A percentile compares a stretch with the other conserved stretches of the same genome.
phyloP scores from a whole-genome alignment of 2,888 invertebrate species.

The Sussaba pulchella region DNA sequence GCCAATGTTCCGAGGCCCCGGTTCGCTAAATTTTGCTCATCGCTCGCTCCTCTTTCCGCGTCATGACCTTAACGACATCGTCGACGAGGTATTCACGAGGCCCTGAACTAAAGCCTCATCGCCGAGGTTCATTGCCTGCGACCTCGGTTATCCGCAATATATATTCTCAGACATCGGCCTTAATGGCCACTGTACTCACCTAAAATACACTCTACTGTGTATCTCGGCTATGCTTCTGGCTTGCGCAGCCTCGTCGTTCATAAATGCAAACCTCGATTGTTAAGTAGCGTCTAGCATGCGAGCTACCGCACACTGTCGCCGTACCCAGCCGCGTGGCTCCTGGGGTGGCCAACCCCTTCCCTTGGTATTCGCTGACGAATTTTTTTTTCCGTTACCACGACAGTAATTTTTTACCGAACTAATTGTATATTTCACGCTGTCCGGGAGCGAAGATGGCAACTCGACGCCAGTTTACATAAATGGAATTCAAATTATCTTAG shows the following conservation, averaged over 20 bases:
- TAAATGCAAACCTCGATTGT: constrained; percentile 79
- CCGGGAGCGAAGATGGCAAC: too few species aligned
- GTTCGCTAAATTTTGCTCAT: constrained; percentile 8
- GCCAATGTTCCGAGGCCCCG: neutral
- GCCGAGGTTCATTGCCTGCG: constrained; percentile 81
- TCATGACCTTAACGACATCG: constrained; percentile 17
- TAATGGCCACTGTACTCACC: constrained; percentile 43
- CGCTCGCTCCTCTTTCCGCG: neutral
- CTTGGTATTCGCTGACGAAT: too few species aligned
- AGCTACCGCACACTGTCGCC: constrained; percentile 64
- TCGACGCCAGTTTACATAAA: too few species aligned
- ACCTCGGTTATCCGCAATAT: constrained; percentile 56
- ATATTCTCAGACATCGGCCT: constrained; percentile 47
- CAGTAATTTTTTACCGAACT: too few species aligned
- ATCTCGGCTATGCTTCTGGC: neutral
- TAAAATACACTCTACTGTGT: constrained; percentile 6
- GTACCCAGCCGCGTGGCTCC: neutral
- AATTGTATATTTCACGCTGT: too few species aligned
- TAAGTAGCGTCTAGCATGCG: constrained; percentile 80
- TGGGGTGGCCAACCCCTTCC: too few species aligned
- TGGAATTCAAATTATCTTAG: too few species aligned
- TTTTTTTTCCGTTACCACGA: too few species aligned
- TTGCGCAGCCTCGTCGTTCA: constrained; percentile 75
- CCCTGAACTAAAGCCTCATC: constrained; percentile 79
- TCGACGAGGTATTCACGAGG: constrained; percentile 61